Base-by-base conservation (phyloP, 2,797 vertebrate genomes). In the Diplodus puntazzo region DNA sequence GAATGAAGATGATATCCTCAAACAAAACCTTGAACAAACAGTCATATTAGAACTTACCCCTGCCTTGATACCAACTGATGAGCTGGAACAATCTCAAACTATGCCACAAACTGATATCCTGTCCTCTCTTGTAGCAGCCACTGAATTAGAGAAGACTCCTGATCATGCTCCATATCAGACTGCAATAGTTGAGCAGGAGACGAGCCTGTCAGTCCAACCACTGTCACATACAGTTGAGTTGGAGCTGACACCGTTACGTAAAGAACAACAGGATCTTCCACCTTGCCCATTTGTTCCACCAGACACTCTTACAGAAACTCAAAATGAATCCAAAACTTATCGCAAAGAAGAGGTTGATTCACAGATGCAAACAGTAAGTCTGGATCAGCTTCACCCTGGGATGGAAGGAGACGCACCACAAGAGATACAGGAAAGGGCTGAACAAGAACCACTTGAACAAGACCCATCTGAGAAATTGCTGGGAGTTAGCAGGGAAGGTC, bases 1-100 rank as follows among this genome's bases (percentile, higher is more conserved):
- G 46, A 84, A 76, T 69, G 87, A 89, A 10, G 79, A 6, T 3
- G 67, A 39, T 39, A 39, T 77, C 49, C 65, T 87, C 34, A 65
- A 84, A 54, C 53, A 91, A 82, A 68, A 91, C 71, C 81, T 89
- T 6, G 92, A 94, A 67, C 79, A 95, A 83, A 92, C 78, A 2
- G 45, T 94, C 65, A 86, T 94, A 82, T 85, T 93, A 74, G 92
- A 94, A 83, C 90, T 95, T 9, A 94, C 92, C 2, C 88, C 92
- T 0, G 84, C 89, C 12, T 70, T 92, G 70, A 87, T 86, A 54
- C 88, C 91, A 74, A 87, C 85, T 25, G 43, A 50, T n/a, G 92
- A 93, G 73, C 89, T 93, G n/a, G 92, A 93, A 65, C 85, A 88
- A 64, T 81, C 86, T 27, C 88, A 90, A 48, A 72, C 67, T 58